Evolutionary conservation across 35 echinoderm and acorn worm genomes (phyloP), one percentile per base, ranked within the genome.

Genomic region (Antedon bifida): DNA sequence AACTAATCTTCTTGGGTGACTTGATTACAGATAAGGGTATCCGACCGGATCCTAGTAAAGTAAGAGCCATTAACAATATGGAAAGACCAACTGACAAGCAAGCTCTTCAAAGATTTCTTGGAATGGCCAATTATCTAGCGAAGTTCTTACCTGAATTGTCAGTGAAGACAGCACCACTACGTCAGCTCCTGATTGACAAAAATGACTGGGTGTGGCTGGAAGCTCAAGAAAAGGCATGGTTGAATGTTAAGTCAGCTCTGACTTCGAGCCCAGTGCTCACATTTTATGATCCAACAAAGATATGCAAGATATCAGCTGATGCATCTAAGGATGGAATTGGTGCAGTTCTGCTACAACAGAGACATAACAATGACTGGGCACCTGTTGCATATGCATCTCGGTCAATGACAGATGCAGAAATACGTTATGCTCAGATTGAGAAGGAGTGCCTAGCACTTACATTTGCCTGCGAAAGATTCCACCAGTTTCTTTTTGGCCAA

Each of bases 401-500:
- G 36, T 80, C 89, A 35, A 86, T 91, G 85, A 86, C 79, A 39
- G 42, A 33, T 8, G 75, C 84, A 0, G 30, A 91, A 74, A 33
- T 11, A 23, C 73, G 73, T 17, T 92, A 92, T 81, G 85, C 81
- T 1, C 80, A 81, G 34, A 91, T 87, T 31, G 90, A 91, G 46
- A 91, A 86, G 29, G 36, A 92, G 36, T 80, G 77, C 19, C 34
- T 87, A 17, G 87, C 81, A 21, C 83, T 77, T 9, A 78, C 80
- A 33, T 83, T 83, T 83, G 81, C 73, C 0, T 87, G 85, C 88
- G 76, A 75, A 36, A 0, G 85, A 30, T 92, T 92, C 73, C 90
- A 92, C 42, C 86, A 92, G 82, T 87, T 79, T 36, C 79, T 92
- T 19, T 92, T 83, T 81, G 81, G 85, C 5, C 74, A 81, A 11